A percentile compares a stretch with the other conserved stretches of the same genome.
Evolutionary conservation across 2,113 vertebrate species (phyloP).

Genomic region (Pomatostomus ruficeps): DNA sequence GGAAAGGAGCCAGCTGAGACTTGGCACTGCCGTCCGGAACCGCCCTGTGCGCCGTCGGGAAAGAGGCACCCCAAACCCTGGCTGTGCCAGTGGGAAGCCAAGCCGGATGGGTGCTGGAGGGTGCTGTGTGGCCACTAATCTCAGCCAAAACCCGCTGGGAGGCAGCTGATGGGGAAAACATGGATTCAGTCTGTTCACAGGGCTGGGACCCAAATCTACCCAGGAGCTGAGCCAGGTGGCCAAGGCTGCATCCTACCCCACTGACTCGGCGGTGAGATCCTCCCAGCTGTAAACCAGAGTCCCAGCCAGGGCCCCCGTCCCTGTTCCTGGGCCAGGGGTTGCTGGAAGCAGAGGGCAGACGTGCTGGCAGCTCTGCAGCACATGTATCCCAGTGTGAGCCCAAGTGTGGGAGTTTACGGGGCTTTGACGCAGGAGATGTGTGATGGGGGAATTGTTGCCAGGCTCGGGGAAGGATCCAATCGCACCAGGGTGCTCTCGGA

Average conservation of each 20-base stretch:
- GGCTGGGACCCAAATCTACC: not conserved
- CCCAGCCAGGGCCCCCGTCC: not conserved
- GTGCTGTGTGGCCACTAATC: not conserved
- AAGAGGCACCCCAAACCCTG: not conserved
- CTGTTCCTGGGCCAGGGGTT: not conserved
- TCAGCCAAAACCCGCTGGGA: not conserved
- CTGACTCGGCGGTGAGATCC: fast-evolving
- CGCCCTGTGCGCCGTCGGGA: fast-evolving
- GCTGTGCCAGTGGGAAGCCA: fast-evolving
- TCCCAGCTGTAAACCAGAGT: not conserved
- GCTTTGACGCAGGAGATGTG: constrained; percentile 53
- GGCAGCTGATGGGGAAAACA: not conserved
- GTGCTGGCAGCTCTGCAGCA: not conserved
- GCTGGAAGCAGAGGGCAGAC: not conserved
- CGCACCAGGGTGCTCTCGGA: not conserved
- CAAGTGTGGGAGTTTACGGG: constrained; percentile 3
- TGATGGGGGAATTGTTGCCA: constrained; percentile 41
- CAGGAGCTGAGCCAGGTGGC: not conserved
- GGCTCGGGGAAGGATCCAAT: constrained; percentile 42
- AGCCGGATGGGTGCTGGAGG: not conserved
- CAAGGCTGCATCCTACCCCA: not conserved
- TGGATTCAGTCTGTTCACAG: not conserved
- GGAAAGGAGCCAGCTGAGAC: not conserved
- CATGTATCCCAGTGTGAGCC: not conserved
- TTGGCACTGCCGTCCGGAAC: not conserved